A percentile compares a stretch with the other conserved stretches of the same genome.
phyloP scores from a whole-genome alignment of 2,888 invertebrate genomes.

The Caradrina clavipalpis region DNA sequence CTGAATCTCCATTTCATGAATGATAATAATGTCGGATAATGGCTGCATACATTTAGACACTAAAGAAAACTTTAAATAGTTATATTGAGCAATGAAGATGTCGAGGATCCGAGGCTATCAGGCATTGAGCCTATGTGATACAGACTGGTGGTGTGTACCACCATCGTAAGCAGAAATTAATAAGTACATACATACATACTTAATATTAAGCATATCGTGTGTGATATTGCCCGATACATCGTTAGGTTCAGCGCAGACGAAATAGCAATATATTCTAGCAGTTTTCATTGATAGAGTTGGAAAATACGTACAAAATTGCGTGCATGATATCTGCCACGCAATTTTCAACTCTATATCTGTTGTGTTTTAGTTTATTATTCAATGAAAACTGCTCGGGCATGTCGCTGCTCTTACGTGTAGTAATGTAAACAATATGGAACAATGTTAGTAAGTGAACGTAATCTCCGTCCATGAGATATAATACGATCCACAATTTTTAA shows the following conservation, averaged over 20 bases:
- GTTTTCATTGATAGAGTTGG: not conserved
- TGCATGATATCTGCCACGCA: not conserved
- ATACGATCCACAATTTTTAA: conserved; percentile 58
- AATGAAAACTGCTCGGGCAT: not conserved
- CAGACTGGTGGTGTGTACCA: conserved; percentile 34
- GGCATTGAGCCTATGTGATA: conserved; percentile 64
- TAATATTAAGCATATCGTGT: conserved; percentile 61
- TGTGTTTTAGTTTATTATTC: not conserved
- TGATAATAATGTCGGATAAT: conserved; percentile 23
- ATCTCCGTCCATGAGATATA: conserved; percentile 86
- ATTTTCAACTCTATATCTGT: not conserved
- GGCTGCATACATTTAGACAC: conserved; percentile 51
- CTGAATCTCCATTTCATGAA: conserved; percentile 30
- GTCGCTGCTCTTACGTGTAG: conserved; percentile 25
- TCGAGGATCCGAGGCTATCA: conserved; percentile 52
- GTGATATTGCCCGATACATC: conserved; percentile 34
- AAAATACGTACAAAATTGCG: not conserved
- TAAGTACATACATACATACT: conserved; percentile 47
- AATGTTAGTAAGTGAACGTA: conserved; percentile 65
- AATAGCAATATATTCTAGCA: not conserved
- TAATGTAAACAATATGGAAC: conserved; percentile 49
- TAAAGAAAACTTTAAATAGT: conserved; percentile 42
- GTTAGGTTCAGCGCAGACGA: conserved; percentile 19
- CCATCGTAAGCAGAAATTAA: conserved; percentile 53
- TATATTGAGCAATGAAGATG: conserved; percentile 26